phyloP scores from a whole-genome alignment of 2,113 vertebrate species.

The Entosphenus tridentatus region DNA sequence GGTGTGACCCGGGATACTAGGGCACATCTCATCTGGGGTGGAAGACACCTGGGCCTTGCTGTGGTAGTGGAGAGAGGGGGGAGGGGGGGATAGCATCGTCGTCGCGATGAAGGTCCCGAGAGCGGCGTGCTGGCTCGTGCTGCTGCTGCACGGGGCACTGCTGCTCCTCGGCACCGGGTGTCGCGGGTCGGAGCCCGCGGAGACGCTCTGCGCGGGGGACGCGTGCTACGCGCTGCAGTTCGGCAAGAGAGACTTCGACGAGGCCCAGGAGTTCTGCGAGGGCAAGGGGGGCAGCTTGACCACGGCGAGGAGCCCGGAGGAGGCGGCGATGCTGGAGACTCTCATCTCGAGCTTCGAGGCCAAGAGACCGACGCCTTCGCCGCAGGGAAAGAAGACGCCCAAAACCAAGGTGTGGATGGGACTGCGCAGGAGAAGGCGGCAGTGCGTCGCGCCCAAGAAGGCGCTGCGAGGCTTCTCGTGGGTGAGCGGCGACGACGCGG shows the following conservation, averaged over 20 bases:
- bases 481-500: background rate
- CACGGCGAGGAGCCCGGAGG: background rate
- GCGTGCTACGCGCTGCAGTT: background rate
- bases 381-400: background rate
- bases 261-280: background rate
- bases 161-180: background rate
- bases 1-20: no score
- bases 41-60: no score
- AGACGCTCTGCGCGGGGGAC: background rate
- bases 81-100: no score
- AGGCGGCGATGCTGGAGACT: background rate
- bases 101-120: no score
- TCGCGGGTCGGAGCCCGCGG: background rate
- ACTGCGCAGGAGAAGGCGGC: background rate
- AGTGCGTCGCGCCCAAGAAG: background rate
- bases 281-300: background rate
- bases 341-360: background rate
- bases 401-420: conserved; percentile 2
- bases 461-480: background rate
- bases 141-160: no score
- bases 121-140: no score
- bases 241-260: conserved; percentile 2
- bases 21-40: no score
- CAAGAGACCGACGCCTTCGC: background rate
- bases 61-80: no score